A percentile compares a stretch with the other conserved stretches of the same genome.
These are phyloP conservation scores for Psammodynastes pulverulentus DNA, from an alignment of 2,113 vertebrate species.

Conservation along the genomic window DNA sequence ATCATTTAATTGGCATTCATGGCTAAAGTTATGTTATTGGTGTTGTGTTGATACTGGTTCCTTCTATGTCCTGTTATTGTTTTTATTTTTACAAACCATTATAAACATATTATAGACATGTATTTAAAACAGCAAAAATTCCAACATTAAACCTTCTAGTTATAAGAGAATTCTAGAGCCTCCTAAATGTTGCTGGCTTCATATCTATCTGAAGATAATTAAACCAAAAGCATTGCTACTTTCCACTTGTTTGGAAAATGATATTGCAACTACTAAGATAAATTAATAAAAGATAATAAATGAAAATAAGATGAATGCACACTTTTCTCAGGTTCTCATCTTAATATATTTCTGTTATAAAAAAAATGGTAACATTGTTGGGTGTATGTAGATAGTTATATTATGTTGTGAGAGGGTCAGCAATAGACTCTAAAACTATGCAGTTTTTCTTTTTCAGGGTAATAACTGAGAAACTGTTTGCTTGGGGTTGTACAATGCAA, in stretches of 20 bases:
- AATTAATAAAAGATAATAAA: background rate
- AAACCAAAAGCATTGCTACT: background rate
- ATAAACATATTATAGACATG: background rate
- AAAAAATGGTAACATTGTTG: background rate
- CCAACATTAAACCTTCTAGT: background rate
- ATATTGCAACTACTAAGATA: background rate
- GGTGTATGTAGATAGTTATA: background rate
- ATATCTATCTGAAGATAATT: background rate
- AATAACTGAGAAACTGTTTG: slow-evolving; percentile 4
- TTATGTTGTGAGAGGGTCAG: background rate
- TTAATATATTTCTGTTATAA: background rate
- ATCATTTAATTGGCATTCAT: background rate
- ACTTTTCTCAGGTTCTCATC: background rate
- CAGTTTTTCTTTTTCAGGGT: slow-evolving; percentile 54
- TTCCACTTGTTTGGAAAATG: background rate
- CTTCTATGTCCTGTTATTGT: background rate
- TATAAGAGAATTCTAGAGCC: background rate
- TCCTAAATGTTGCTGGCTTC: background rate
- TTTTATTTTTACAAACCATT: background rate
- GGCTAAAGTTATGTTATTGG: background rate
- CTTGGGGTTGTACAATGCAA: slow-evolving; percentile 56
- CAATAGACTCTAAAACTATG: slow-evolving; percentile 25
- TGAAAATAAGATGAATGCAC: background rate
- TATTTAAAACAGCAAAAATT: background rate
- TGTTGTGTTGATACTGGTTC: background rate